Evolutionary conservation across 2,797 vertebrate genomes (phyloP).

Genomic region (Tauraco hartlaubi): DNA sequence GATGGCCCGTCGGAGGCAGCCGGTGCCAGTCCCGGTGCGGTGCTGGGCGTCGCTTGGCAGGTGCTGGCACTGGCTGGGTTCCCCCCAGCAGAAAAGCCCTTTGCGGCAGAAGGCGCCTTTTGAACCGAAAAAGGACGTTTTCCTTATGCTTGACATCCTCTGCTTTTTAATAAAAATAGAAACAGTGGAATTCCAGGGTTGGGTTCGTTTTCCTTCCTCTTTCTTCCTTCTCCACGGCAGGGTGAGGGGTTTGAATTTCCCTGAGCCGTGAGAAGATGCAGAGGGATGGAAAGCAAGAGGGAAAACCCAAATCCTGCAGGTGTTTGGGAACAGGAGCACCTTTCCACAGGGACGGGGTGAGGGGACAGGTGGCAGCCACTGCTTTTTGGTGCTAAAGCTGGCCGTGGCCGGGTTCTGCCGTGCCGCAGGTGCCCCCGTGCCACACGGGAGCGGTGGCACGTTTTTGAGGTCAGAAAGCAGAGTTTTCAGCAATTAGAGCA

Average conservation of each 20-base stretch:
- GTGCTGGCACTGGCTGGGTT: neutral
- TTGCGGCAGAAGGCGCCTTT: neutral
- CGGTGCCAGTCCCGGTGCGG: neutral
- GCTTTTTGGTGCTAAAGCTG: rapidly evolving
- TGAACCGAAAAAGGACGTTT: neutral
- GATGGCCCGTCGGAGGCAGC: neutral
- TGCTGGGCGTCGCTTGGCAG: rapidly evolving
- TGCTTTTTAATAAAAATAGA: neutral
- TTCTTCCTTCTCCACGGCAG: neutral
- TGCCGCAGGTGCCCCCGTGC: neutral
- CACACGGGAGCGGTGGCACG: neutral
- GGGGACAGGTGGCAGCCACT: rapidly evolving
- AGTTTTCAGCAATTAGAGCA: conserved; percentile 5
- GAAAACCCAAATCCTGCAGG: rapidly evolving
- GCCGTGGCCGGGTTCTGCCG: rapidly evolving
- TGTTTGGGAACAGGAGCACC: neutral
- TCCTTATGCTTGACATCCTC: neutral
- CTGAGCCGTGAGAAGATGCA: neutral
- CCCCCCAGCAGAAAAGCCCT: neutral
- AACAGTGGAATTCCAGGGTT: neutral
- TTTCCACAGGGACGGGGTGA: rapidly evolving
- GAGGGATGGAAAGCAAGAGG: neutral
- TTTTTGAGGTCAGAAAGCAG: conserved; percentile 43
- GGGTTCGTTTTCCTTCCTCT: neutral
- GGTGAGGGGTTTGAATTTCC: neutral